Evolutionary conservation across 2,888 invertebrate genomes (phyloP).

Genomic region (Stenurella melanura): DNA sequence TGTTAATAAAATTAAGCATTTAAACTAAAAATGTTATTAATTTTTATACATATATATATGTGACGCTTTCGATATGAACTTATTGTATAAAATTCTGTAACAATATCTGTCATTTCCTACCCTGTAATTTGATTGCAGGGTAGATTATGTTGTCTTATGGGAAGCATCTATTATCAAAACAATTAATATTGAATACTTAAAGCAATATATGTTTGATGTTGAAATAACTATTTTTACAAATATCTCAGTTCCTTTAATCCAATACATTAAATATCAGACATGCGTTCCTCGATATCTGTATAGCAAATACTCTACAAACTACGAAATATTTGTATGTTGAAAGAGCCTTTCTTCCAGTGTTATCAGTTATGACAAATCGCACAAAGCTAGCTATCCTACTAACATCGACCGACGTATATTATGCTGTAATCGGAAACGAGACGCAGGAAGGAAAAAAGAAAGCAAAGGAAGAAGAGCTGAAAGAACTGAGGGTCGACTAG

Average conservation of each 20-base stretch:
- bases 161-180: too few species aligned
- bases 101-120: too few species aligned
- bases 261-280: background rate
- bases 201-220: too few species aligned
- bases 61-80: too few species aligned
- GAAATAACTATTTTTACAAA: background rate
- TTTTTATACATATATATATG: too few species aligned
- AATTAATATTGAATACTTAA: too few species aligned
- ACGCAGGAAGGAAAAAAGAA: slow-evolving; percentile 23
- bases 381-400: background rate
- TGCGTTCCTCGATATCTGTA: background rate
- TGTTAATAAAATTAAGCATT: too few species aligned
- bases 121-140: too few species aligned
- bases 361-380: slow-evolving; percentile 11
- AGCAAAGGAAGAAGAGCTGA: slow-evolving; percentile 12
- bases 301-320: background rate
- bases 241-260: background rate
- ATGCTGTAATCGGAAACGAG: slow-evolving; percentile 17
- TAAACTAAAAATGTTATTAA: too few species aligned
- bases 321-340: background rate
- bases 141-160: too few species aligned
- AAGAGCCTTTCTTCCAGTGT: background rate
- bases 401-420: slow-evolving; percentile 21
- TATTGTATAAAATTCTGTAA: too few species aligned
- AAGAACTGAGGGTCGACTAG: background rate